Evolutionary conservation across 2,797 vertebrate genomes (phyloP), one percentile per base, ranked within the genome.

Genomic region (Chelon labrosus): DNA sequence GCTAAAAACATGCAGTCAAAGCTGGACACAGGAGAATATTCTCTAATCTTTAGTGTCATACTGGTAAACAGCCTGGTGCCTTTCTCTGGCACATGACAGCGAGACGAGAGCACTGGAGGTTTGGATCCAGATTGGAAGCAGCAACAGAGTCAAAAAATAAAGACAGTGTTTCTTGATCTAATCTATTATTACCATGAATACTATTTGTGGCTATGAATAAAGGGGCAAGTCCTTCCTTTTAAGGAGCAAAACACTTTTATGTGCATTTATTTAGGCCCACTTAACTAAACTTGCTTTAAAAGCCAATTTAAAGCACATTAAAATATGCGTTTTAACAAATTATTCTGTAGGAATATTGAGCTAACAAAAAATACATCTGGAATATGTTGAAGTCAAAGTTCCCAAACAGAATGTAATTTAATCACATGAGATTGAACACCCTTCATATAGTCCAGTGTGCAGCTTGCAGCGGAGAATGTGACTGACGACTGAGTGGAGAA

Each of bases 1-100:
- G 39, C 22, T 66, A 44, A 64, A 65, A 56, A 72, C 61, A 25
- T 41, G 42, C 31, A 42, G 59, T 53, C 13, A 20, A 64, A 69
- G 59, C 71, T 20, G 59, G 58, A 73, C 61, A 59, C n/a, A 3
- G 27, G 65, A 79, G 65, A 64, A 73, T 17, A 58, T 39, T 52
- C 14, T 65, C 16, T 65, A 31, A 82, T 84, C 72, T 63, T 52
- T 20, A 57, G 62, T 58, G 68, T 47, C 57, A 52, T n/a, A 10
- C 19, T 65, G 49, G 49, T 58, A 20, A 69, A 70, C 60, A 78
- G 63, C 66, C 19, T 8, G 44, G 35, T 44, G 59, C 13, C 38
- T n/a, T 17, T 38, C 44, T 62, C n/a, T 80, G 51, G 14, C 59
- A 46, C 14, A 17, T 44, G n/a, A 65, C 39, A 27, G n/a, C 12